Base-by-base conservation (phyloP, 2,113 vertebrate genomes). In the Aleadryas rufinucha region DNA sequence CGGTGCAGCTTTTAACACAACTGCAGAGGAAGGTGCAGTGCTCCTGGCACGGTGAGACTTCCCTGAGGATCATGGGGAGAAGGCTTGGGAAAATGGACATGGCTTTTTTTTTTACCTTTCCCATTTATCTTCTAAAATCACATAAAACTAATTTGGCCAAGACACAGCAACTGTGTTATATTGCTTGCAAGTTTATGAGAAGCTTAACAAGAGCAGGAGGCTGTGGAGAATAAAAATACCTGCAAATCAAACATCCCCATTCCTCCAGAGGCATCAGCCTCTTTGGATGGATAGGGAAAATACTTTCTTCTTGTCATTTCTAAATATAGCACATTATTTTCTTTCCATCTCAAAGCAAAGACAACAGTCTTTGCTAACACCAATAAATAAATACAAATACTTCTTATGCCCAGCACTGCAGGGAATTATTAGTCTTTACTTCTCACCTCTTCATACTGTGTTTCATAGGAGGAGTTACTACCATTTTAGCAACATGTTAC, bases 251-350 rank as follows among this genome's bases (percentile, higher is more conserved):
- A 28, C 50, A 61, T 64, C 37, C 52, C 7, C n/a, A 59, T 49
- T 41, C 69, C 87, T 87, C 87, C 45, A 65, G 87, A 69, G 78
- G 30, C 87, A 89, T 60, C 69, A 84, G 37, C 26, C 45, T 76
- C 56, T 74, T 66, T 47, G 42, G 22, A 37, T n/a, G 35, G 44
- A 71, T 49, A 15, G 35, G 52, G 54, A 83, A 93, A 90, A 80
- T 10, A 33, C 42, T 76, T 84, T 6, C 41, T 42, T 83, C 75
- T 90, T 92, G 76, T 44, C 15, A 20, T 70, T 84, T 91, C 87
- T 92, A 94, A 95, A 95, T 84, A 84, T 66, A 91, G 44, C 6
- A 1, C 28, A 52, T 65, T 75, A 85, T 91, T 95, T 93, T 77
- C 39, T n/a, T 81, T 92, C 88, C 53, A 37, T 71, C 79, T 88